Conservation (phyloP, 2,797 vertebrate species). For the Eulemur mongoz region DNA sequence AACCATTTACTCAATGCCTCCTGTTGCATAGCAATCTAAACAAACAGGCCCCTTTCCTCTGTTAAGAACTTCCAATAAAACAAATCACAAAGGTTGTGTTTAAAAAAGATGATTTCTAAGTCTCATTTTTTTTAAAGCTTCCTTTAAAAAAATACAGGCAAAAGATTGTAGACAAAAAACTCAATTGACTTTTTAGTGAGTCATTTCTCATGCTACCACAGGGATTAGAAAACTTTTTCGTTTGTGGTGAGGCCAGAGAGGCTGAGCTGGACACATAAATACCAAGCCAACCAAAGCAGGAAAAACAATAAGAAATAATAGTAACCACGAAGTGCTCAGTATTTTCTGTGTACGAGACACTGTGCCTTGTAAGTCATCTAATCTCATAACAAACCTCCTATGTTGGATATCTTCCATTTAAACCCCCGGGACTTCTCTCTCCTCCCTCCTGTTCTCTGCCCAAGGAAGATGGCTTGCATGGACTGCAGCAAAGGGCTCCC, state of each 20-base stretch:
- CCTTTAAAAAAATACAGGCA: neutral
- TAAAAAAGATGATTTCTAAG: constrained; percentile 61
- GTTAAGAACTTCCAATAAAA: constrained; percentile 59
- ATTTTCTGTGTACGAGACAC: neutral
- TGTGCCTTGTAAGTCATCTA: neutral
- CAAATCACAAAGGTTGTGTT: constrained; percentile 66
- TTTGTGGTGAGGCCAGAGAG: neutral
- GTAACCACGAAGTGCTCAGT: neutral
- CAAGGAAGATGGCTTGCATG: neutral
- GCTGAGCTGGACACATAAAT: neutral
- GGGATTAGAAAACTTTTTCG: constrained; percentile 12
- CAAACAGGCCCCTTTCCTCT: constrained; percentile 69
- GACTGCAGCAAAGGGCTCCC: neutral
- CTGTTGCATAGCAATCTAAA: constrained; percentile 77
- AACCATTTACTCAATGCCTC: constrained; percentile 58
- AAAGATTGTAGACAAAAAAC: constrained; percentile 18
- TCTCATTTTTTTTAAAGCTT: neutral
- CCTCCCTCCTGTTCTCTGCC: neutral
- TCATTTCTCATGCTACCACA: neutral
- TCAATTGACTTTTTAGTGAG: constrained; percentile 26
- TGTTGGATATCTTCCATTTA: neutral
- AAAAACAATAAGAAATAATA: neutral
- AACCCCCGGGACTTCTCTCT: neutral
- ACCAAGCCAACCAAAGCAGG: neutral
- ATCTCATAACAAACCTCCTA: neutral